Conservation (phyloP, 2,888 invertebrate genomes). For the Timema podura region DNA sequence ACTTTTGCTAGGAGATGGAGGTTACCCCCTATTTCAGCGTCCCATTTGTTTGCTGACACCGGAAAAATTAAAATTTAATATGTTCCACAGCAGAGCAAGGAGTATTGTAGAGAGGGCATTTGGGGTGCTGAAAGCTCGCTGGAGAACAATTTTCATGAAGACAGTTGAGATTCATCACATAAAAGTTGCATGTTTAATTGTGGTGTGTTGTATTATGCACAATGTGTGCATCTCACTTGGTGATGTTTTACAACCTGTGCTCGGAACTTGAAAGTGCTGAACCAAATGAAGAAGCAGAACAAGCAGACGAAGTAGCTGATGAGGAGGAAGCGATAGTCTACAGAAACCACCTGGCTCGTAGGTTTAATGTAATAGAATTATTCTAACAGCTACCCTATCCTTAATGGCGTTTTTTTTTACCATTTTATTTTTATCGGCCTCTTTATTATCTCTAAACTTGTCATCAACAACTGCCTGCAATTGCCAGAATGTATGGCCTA, state of each 20-base stretch:
- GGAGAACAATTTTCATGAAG: constrained; percentile 16
- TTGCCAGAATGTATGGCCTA: too few relatives aligned
- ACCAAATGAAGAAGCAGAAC: background rate
- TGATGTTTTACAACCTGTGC: constrained; percentile 1
- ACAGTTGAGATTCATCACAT: background rate
- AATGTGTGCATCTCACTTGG: constrained; percentile 1
- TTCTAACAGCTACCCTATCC: too few relatives aligned
- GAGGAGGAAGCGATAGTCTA: background rate
- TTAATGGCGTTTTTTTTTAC: too few relatives aligned
- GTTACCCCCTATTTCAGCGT: constrained; percentile 7
- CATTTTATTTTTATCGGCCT: too few relatives aligned
- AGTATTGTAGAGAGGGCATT: constrained; percentile 9
- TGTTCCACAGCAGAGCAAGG: background rate
- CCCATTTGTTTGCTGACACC: background rate
- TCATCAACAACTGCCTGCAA: too few relatives aligned
- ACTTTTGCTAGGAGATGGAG: constrained; percentile 14
- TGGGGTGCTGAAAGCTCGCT: constrained; percentile 13
- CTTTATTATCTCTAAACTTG: too few relatives aligned
- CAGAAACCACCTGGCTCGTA: constrained; percentile 1
- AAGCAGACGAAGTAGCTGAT: background rate
- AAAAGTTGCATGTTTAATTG: constrained; percentile 11
- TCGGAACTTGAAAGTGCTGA: too few relatives aligned
- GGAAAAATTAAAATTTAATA: background rate
- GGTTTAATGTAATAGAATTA: too few relatives aligned
- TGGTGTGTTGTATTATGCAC: constrained; percentile 9